Base-by-base conservation (phyloP, 2,797 vertebrate genomes). In the Phrynocephalus guinanensis region DNA sequence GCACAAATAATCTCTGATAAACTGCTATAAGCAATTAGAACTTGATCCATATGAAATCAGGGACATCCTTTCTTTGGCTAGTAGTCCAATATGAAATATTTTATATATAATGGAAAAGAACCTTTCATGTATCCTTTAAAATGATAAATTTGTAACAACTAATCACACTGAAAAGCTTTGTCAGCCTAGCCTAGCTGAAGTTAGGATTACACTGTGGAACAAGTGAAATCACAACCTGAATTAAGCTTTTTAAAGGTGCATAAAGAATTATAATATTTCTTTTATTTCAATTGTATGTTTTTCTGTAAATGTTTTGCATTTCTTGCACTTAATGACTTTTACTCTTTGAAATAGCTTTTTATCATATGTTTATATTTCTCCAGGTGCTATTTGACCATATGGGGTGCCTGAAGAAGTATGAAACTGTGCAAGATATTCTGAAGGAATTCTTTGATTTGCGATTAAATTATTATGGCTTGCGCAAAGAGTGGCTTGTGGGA, bases 321-420 rank as follows among this genome's bases (percentile, higher is more conserved):
- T 8, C n/a, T n/a, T 73, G 82, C 26, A 48, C 16, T 67, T 63
- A 88, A 50, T 50, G 44, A 20, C 3, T 6, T 67, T 3, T 5
- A 73, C 1, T 84, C 20, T 67, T 48, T 66, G n/a, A 67, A 80
- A 75, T 63, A 85, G 48, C 30, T 83, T 52, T 89, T 24, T 86
- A 44, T 48, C 66, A 9, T 79, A 89, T 18, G 50, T 73, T 15
- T 88, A 24, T 90, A 56, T 77, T 94, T 91, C 82, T 88, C 1
- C 83, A 99, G 99, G 99, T 99, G 96, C 96, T 99, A 38, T 99
- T 99, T 96, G 99, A 99, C 96, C 99, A 99, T 94, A 99, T 99
- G 99, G 99, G 99, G 44, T 99, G 99, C 95, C 86, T 99, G 83
- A 99, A 99, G 97, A 98, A 99, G 89, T 99, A 99, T 8, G 99